Evolutionary conservation across 2,888 invertebrate species (phyloP).

Genomic region (Timema podura): DNA sequence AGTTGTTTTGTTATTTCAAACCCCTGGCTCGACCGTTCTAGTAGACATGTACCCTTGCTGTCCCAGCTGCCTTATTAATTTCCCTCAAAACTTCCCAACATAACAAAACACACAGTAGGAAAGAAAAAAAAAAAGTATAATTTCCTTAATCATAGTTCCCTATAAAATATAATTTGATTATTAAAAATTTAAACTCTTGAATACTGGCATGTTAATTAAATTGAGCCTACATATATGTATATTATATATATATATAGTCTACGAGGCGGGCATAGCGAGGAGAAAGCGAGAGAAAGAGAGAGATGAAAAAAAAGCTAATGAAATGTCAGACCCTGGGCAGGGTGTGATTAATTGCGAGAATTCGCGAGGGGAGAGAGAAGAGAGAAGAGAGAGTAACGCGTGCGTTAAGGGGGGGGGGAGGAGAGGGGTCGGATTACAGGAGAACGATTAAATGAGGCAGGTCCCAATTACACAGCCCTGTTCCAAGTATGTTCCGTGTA

Average conservation of each 20-base stretch:
- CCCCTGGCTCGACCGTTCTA: too few relatives aligned
- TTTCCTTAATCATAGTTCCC: constrained; percentile 37
- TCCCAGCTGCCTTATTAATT: constrained; percentile 6
- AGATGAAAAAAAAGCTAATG: constrained; percentile 43
- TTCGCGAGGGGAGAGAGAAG: constrained; percentile 26
- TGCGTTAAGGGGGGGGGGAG: constrained; percentile 14
- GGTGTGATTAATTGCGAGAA: constrained; percentile 47
- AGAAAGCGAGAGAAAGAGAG: constrained; percentile 1
- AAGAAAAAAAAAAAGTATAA: constrained; percentile 34
- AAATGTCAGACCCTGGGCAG: constrained; percentile 47
- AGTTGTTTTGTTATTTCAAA: too few relatives aligned
- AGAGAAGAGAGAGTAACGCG: constrained; percentile 20
- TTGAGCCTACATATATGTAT: constrained; percentile 35
- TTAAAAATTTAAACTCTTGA: constrained; percentile 48
- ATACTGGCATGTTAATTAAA: constrained; percentile 46
- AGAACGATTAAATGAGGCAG: constrained; percentile 13
- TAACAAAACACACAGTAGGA: constrained; percentile 21
- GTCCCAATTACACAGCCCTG: constrained; percentile 1
- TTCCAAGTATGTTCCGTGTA: too few relatives aligned
- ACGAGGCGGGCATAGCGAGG: neutral
- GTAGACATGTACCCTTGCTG: too few relatives aligned
- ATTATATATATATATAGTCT: too few relatives aligned
- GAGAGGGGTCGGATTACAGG: neutral
- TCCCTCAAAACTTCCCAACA: constrained; percentile 15
- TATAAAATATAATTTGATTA: constrained; percentile 44